Evolutionary conservation across 2,797 vertebrate species (phyloP).

Genomic region (Oreortyx pictus): DNA sequence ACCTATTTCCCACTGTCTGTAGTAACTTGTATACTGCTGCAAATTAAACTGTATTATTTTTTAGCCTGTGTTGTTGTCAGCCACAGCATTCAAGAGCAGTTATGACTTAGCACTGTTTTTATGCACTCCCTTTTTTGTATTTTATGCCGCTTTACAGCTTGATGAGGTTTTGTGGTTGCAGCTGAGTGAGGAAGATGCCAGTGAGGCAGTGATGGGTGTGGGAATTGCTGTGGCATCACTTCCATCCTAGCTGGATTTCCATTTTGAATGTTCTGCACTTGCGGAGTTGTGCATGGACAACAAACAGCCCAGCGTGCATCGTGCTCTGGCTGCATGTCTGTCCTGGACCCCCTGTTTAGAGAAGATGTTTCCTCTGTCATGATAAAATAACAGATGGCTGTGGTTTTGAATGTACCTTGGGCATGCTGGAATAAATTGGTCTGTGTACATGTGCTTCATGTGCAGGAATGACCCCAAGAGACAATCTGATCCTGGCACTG

Average conservation of each 20-base stretch:
- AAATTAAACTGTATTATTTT: background rate
- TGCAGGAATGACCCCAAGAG: background rate
- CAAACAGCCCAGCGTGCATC: rapidly evolving
- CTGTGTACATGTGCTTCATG: background rate
- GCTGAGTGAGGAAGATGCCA: background rate
- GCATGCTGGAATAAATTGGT: background rate
- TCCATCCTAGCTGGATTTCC: background rate
- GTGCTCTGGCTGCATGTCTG: background rate
- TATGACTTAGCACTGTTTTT: background rate
- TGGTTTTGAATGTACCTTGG: background rate
- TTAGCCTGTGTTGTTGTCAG: background rate
- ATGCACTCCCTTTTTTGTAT: background rate
- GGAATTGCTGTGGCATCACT: background rate
- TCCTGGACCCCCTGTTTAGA: background rate
- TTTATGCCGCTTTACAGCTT: background rate
- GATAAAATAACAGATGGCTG: background rate
- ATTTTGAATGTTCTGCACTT: background rate
- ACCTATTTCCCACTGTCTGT: background rate
- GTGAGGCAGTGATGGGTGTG: background rate
- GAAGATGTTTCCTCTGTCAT: background rate
- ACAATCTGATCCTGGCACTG: background rate
- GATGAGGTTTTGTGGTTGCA: background rate
- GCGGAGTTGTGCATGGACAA: background rate
- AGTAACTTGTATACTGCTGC: background rate
- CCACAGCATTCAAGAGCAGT: background rate